Evolutionary conservation across 2,113 vertebrate genomes (phyloP).

Genomic region (Lagopus muta): DNA sequence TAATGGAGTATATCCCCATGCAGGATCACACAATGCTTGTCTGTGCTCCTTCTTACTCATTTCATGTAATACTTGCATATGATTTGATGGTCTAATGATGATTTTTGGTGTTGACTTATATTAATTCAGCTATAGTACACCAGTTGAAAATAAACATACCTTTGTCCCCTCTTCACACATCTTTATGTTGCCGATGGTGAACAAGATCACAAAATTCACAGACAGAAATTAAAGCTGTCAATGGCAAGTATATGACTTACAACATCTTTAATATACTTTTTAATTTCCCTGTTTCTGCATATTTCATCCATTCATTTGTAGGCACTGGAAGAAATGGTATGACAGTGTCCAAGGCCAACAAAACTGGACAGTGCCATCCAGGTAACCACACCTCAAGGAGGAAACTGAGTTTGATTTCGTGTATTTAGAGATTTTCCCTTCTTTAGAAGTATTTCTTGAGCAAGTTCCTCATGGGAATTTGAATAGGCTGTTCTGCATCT

Average conservation of each 20-base stretch:
- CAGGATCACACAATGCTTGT: neutral
- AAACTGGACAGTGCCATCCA: neutral
- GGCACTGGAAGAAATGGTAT: neutral
- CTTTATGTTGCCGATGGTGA: conserved; percentile 31
- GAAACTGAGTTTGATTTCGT: neutral
- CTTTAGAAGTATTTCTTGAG: neutral
- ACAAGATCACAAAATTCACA: conserved; percentile 25
- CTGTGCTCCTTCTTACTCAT: neutral
- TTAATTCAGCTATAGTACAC: conserved; percentile 34
- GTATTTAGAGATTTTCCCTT: neutral
- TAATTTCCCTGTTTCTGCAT: neutral
- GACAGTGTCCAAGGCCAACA: neutral
- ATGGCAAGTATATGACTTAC: neutral
- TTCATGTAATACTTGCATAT: neutral
- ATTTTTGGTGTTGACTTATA: conserved; percentile 1
- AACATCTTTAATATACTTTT: conserved; percentile 13
- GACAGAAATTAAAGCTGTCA: conserved; percentile 37
- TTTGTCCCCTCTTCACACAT: conserved; percentile 50
- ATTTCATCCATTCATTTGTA: neutral
- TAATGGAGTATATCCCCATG: neutral
- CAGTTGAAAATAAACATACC: neutral
- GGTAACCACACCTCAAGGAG: neutral
- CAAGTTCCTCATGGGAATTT: neutral
- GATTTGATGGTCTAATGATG: neutral
- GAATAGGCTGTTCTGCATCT: neutral